A percentile compares a stretch with the other conserved stretches of the same genome.
phyloP scores from a whole-genome alignment of 2,113 vertebrate species.

The Thinocorus orbignyianus region DNA sequence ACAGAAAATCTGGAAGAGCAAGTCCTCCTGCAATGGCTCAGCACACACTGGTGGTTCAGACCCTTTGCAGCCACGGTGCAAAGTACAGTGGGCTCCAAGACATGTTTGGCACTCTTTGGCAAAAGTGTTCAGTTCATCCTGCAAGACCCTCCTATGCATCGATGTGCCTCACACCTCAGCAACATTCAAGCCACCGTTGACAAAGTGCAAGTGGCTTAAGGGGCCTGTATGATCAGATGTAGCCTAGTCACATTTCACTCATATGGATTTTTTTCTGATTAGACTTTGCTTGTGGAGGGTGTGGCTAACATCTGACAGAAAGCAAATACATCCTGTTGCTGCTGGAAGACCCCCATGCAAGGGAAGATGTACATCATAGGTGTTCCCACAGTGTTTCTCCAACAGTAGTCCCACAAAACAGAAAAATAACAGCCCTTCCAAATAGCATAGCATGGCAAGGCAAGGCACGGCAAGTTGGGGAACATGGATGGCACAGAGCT shows the following conservation, averaged over 20 bases:
- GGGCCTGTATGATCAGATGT: background rate
- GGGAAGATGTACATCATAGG: background rate
- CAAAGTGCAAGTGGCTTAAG: background rate
- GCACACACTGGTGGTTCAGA: background rate
- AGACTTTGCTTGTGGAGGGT: background rate
- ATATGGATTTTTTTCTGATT: background rate
- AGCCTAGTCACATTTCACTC: background rate
- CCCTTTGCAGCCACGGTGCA: background rate
- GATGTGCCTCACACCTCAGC: background rate
- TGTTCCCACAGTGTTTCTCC: background rate
- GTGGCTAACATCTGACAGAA: background rate
- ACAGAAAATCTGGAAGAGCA: background rate
- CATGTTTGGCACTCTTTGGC: background rate
- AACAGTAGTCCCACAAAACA: background rate
- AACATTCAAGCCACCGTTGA: background rate
- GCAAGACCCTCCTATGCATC: background rate
- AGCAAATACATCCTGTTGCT: background rate
- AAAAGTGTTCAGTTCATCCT: background rate
- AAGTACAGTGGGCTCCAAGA: background rate
- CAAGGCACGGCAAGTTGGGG: background rate
- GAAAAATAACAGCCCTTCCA: background rate
- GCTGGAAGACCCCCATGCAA: background rate
- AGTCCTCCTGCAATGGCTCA: background rate
- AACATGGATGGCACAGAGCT: background rate
- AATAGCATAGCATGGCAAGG: background rate